Conservation (phyloP, 2,113 vertebrate genomes). For the Sisor rabdophorus region DNA sequence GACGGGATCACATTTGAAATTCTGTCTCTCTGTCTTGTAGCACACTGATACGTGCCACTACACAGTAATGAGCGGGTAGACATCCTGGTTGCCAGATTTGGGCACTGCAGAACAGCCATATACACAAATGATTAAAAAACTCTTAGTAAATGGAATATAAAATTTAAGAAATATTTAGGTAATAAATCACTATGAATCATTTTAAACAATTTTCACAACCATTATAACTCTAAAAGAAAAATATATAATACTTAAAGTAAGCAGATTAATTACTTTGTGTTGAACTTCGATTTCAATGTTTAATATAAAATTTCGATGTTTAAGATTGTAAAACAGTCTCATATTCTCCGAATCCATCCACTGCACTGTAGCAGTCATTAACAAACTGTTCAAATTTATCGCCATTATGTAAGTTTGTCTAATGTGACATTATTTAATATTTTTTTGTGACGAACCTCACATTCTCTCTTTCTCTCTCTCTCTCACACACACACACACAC, state of each 20-base stretch:
- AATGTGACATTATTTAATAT: no score
- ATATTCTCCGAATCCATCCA: background rate
- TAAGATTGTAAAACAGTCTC: background rate
- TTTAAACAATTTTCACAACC: no score
- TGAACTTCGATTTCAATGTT: no score
- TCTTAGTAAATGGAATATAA: no score
- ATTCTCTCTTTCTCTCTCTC: no score
- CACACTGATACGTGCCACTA: background rate
- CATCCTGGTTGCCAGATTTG: background rate
- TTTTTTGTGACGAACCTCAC: no score
- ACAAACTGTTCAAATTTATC: no score
- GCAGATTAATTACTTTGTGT: background rate
- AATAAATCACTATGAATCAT: no score
- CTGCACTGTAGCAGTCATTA: background rate
- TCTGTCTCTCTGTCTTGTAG: slow-evolving; percentile 10
- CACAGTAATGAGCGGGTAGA: slow-evolving; percentile 2
- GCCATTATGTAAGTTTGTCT: no score
- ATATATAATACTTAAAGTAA: background rate
- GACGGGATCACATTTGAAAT: slow-evolving; percentile 21
- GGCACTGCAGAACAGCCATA: background rate
- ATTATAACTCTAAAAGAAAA: background rate
- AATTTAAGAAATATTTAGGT: no score
- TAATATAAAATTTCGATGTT: no score
- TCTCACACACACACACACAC: no score
- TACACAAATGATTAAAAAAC: background rate